Evolutionary conservation across 2,113 vertebrate species (phyloP).

Genomic region (Chionomys nivalis): DNA sequence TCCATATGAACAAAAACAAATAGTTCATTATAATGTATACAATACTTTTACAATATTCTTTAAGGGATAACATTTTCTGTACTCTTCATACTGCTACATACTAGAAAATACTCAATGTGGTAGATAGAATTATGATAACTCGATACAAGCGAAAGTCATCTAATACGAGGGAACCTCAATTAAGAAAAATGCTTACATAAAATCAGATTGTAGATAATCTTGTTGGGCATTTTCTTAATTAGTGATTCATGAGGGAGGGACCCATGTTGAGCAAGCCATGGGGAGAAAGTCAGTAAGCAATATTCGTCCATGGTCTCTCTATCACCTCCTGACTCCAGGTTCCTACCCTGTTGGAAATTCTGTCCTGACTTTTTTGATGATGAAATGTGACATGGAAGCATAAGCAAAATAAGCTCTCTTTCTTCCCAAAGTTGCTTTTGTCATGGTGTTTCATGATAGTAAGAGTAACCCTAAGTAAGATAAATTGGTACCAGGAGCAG

Average conservation of each 20-base stretch:
- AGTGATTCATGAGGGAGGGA: not conserved
- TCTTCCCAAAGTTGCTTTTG: not conserved
- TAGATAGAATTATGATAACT: not conserved
- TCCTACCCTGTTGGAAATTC: not conserved
- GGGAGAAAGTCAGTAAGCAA: not conserved
- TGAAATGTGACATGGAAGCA: not conserved
- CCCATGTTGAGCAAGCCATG: not conserved
- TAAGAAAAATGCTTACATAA: not conserved
- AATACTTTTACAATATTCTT: not conserved
- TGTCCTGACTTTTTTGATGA: not conserved
- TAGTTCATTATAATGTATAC: not conserved
- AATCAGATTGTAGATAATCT: not conserved
- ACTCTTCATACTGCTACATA: not conserved
- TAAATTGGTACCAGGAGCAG: not conserved
- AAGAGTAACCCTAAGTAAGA: not conserved
- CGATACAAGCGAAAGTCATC: not conserved
- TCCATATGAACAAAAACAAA: not conserved
- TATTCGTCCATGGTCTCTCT: not conserved
- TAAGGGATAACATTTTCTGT: not conserved
- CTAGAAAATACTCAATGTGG: not conserved
- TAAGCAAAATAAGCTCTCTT: not conserved
- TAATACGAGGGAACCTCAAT: not conserved
- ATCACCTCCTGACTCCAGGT: not conserved
- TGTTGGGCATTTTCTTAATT: not conserved
- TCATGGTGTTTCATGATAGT: not conserved